Conservation (phyloP, 2,113 vertebrate genomes). For the Baryphthengus martii region DNA sequence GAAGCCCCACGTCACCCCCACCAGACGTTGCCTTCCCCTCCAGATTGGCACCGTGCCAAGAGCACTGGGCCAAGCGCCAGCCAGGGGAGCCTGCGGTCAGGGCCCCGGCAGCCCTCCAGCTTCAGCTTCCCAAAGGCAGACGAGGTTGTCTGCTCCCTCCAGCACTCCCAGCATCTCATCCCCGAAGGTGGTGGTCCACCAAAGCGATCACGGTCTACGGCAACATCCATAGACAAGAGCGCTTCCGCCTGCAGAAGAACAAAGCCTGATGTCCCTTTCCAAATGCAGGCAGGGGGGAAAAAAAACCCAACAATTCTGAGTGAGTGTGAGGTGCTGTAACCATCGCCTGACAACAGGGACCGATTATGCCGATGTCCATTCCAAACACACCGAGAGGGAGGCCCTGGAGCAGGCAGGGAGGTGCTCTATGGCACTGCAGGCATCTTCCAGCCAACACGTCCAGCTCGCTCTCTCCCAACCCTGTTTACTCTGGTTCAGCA, state of each 20-base stretch:
- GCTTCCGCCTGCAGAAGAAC: not conserved
- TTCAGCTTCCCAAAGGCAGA: not conserved
- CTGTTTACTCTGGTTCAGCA: not conserved
- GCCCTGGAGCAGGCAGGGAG: not conserved
- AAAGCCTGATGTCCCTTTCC: not conserved
- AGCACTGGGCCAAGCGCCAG: not conserved
- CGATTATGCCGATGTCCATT: not conserved
- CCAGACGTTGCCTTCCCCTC: not conserved
- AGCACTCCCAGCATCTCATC: not conserved
- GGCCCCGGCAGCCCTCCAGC: not conserved
- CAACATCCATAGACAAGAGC: fast-evolving
- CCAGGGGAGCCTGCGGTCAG: not conserved
- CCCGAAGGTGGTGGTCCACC: fast-evolving
- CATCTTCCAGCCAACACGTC: not conserved
- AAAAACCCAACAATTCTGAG: not conserved
- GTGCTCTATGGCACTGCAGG: not conserved
- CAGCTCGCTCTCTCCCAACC: not conserved
- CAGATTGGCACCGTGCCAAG: not conserved
- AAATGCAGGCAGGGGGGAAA: not conserved
- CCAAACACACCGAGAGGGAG: not conserved
- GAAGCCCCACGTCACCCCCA: not conserved
- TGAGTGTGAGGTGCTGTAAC: not conserved
- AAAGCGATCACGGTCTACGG: fast-evolving
- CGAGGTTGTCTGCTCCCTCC: not conserved
- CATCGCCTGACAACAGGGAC: not conserved